These are phyloP conservation scores for Oegoconia quadripuncta DNA, from an alignment of 2,888 invertebrate genomes.

Conservation along the genomic window DNA sequence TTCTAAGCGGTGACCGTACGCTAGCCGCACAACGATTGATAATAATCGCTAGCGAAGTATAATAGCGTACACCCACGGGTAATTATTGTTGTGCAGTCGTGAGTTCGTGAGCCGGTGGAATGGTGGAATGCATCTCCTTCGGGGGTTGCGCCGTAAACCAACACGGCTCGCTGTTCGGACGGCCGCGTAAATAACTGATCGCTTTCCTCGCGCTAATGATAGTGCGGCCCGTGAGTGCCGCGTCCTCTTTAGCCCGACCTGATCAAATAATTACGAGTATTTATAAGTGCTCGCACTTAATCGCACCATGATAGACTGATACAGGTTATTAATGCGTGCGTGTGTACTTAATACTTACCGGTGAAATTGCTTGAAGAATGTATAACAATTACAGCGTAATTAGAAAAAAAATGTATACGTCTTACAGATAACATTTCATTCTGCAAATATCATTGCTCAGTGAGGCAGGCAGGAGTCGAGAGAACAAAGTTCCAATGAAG, in stretches of 20 bases:
- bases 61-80: slow-evolving; percentile 80
- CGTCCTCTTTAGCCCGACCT: slow-evolving; percentile 67
- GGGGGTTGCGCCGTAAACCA: slow-evolving; percentile 77
- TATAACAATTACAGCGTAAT: slow-evolving; percentile 50
- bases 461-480: neutral
- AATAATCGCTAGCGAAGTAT: slow-evolving; percentile 78
- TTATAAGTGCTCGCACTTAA: slow-evolving; percentile 68
- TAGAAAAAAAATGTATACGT: too few species aligned
- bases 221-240: slow-evolving; percentile 62
- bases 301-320: slow-evolving; percentile 52
- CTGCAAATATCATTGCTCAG: too few species aligned
- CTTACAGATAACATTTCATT: too few species aligned
- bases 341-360: slow-evolving; percentile 49
- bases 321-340: slow-evolving; percentile 50
- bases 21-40: slow-evolving; percentile 73
- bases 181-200: slow-evolving; percentile 74
- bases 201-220: slow-evolving; percentile 74
- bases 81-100: slow-evolving; percentile 79
- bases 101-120: slow-evolving; percentile 76
- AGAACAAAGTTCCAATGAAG: slow-evolving; percentile 60
- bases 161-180: slow-evolving; percentile 48
- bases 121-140: slow-evolving; percentile 78
- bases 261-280: slow-evolving; percentile 74
- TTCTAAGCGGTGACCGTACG: slow-evolving; percentile 75
- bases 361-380: slow-evolving; percentile 51